Percentiles rank a stretch among this genome's conserved stretches.
phyloP scores from a whole-genome alignment of 1,140 invertebrate species.

The Lasioglossum albipes region DNA sequence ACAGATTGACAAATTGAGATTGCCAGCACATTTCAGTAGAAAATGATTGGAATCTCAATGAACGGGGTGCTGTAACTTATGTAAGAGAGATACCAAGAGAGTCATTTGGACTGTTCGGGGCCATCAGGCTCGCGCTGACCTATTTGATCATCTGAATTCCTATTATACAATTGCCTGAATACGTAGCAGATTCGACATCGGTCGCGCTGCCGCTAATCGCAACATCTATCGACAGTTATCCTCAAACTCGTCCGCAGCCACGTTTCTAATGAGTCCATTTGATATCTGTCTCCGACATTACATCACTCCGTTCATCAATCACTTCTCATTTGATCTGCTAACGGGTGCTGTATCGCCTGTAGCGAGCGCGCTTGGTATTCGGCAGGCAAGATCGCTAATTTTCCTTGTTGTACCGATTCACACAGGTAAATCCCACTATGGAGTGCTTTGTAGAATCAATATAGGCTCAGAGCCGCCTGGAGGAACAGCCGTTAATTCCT shows the following conservation, averaged over 20 bases:
- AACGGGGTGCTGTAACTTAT: no score
- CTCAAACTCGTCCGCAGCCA: background rate
- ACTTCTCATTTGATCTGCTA: conserved; percentile 21
- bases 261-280: background rate
- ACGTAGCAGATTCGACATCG: background rate
- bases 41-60: no score
- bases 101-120: no score
- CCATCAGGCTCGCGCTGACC: no score
- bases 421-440: conserved; percentile 38
- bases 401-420: conserved; percentile 41
- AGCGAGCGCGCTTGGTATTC: conserved; percentile 3
- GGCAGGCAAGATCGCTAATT: conserved; percentile 37
- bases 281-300: conserved; percentile 11
- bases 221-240: conserved; percentile 3
- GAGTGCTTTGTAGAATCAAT: conserved; percentile 46
- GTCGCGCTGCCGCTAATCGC: background rate
- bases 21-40: no score
- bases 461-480: conserved; percentile 7
- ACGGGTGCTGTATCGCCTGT: conserved; percentile 35
- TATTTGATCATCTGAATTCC: no score
- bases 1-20: no score
- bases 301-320: conserved; percentile 10
- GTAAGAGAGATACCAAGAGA: no score
- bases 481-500: conserved; percentile 17
- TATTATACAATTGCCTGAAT: background rate